These are phyloP conservation scores for Triplophysa yarkandensis DNA, from an alignment of 2,797 vertebrate genomes.

Conservation along the genomic window DNA sequence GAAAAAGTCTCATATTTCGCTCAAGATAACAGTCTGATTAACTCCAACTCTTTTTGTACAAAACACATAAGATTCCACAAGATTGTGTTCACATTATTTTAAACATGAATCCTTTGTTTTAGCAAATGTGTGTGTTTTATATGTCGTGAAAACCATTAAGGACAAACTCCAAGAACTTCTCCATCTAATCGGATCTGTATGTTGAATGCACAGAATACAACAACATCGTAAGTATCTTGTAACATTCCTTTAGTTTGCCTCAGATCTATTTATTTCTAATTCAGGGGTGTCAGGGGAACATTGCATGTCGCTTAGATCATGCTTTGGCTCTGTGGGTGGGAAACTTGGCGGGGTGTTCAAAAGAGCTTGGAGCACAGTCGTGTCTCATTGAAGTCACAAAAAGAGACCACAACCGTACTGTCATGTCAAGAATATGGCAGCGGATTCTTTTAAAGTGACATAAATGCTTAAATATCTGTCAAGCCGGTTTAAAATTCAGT, in stretches of 20 bases:
- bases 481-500: conserved; percentile 20
- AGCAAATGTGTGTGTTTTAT: too few relatives aligned
- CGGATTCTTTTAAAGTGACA: conserved; percentile 40
- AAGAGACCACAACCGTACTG: conserved; percentile 50
- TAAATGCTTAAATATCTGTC: conserved; percentile 41
- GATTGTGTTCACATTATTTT: too few relatives aligned
- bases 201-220: background rate
- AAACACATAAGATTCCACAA: too few relatives aligned
- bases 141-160: too few relatives aligned
- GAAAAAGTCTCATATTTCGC: background rate
- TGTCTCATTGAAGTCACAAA: conserved; percentile 51
- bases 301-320: conserved; percentile 33
- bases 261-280: conserved; percentile 26
- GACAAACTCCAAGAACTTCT: too few relatives aligned
- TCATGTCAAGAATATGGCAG: conserved; percentile 42
- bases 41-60: too few relatives aligned
- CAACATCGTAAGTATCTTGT: background rate
- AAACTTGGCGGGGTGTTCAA: conserved; percentile 52
- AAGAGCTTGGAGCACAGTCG: conserved; percentile 34
- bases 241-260: conserved; percentile 21
- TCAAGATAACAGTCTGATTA: too few relatives aligned
- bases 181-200: background rate
- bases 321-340: conserved; percentile 38
- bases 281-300: conserved; percentile 22
- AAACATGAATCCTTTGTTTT: too few relatives aligned